These are phyloP conservation scores for Myanophis thanlyinensis DNA, from an alignment of 2,113 vertebrate genomes.

Conservation along the genomic window DNA sequence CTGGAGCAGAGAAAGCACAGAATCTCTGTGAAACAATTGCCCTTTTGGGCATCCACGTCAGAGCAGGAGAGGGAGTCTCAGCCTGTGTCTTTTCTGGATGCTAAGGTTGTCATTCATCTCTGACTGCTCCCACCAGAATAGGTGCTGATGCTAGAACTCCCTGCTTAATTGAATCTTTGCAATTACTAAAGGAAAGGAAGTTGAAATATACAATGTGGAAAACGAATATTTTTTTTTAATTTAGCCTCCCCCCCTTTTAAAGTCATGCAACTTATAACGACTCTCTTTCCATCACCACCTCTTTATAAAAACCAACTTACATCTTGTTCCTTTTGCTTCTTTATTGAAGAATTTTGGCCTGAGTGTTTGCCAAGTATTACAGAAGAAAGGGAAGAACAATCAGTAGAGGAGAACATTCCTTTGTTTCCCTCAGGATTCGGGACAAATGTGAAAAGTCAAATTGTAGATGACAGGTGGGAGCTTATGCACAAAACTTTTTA, in stretches of 20 bases:
- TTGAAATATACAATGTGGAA: not conserved
- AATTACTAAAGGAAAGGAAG: not conserved
- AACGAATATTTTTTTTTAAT: not conserved
- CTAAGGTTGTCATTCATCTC: not conserved
- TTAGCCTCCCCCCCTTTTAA: not conserved
- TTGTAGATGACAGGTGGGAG: constrained; percentile 60
- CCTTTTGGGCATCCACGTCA: not conserved
- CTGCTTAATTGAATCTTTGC: not conserved
- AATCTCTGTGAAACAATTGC: not conserved
- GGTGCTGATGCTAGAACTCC: not conserved
- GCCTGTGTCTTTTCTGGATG: not conserved
- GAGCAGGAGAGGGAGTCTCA: not conserved
- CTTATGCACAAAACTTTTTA: not conserved
- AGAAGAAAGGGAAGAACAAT: constrained; percentile 45
- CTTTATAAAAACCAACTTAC: not conserved
- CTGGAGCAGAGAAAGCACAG: not conserved
- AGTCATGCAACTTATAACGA: not conserved
- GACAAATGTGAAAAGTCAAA: constrained; percentile 12
- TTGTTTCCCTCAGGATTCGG: constrained; percentile 41
- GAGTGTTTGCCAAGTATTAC: constrained; percentile 40
- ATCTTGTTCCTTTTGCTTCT: constrained; percentile 8
- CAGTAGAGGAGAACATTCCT: constrained; percentile 24
- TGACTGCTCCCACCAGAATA: not conserved
- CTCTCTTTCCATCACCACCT: too few relatives aligned
- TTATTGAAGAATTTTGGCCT: not conserved